Percentiles rank a stretch among this genome's conserved stretches.
Conservation (phyloP, 2,797 vertebrate species). For the Pantherophis alleghaniensis region DNA sequence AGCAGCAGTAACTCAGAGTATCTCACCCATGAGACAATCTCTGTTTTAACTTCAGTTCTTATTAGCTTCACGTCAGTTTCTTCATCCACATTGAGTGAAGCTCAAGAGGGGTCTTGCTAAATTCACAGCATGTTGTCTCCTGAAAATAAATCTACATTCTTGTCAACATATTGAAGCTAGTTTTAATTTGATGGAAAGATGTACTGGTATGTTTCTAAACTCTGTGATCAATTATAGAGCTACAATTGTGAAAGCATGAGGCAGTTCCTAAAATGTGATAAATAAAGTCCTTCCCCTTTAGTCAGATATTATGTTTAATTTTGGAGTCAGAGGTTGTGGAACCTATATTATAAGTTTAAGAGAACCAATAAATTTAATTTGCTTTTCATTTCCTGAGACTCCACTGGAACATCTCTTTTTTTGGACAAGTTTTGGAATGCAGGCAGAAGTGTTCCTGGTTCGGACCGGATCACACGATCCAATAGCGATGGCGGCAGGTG, state of each 20-base stretch:
- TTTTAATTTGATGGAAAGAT: background rate
- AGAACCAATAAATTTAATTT: background rate
- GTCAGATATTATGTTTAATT: background rate
- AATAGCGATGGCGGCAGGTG: too few species aligned
- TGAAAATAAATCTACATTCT: background rate
- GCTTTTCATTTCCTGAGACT: background rate
- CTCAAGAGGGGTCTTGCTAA: background rate
- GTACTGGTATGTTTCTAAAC: background rate
- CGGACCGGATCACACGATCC: too few species aligned
- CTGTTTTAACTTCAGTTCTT: conserved; percentile 9
- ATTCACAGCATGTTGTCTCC: background rate
- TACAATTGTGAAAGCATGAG: conserved; percentile 12
- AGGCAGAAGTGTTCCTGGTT: background rate
- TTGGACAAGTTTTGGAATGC: background rate
- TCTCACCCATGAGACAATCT: background rate
- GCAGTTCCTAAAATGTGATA: background rate
- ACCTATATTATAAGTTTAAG: background rate
- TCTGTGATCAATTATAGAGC: conserved; percentile 22
- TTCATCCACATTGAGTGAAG: conserved; percentile 1
- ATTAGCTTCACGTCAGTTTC: background rate
- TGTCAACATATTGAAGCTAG: background rate
- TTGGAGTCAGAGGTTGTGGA: background rate
- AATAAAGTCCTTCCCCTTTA: background rate
- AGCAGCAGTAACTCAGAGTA: background rate
- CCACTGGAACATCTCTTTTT: background rate